phyloP scores from a whole-genome alignment of 1,140 invertebrate genomes.

The Riptortus pedestris region DNA sequence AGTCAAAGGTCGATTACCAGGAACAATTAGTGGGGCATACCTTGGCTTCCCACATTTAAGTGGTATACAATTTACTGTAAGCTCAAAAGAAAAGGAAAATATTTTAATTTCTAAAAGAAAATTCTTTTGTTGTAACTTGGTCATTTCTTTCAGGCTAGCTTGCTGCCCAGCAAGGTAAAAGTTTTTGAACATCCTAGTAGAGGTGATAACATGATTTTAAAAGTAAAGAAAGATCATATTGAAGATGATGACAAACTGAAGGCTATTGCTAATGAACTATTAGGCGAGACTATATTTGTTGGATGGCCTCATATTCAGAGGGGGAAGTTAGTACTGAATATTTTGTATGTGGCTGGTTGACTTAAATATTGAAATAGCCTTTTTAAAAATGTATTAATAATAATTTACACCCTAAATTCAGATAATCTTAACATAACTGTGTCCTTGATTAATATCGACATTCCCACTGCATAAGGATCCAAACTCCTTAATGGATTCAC shows the following conservation, averaged over 20 bases:
- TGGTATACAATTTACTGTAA: slow-evolving; percentile 65
- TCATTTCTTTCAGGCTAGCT: slow-evolving; percentile 42
- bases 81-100: slow-evolving; percentile 21
- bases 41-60: slow-evolving; percentile 85
- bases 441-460: no score
- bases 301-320: slow-evolving; percentile 82
- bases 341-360: not conserved
- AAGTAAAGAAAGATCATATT: slow-evolving; percentile 38
- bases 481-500: no score
- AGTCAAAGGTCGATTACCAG: slow-evolving; percentile 61
- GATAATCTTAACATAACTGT: no score
- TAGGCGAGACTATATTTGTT: slow-evolving; percentile 66
- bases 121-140: not conserved
- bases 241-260: slow-evolving; percentile 33
- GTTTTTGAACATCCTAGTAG: slow-evolving; percentile 77
- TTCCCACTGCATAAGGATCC: no score
- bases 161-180: slow-evolving; percentile 61
- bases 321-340: slow-evolving; percentile 35
- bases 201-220: slow-evolving; percentile 72
- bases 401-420: no score
- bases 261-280: slow-evolving; percentile 46
- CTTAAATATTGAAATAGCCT: no score
- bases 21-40: slow-evolving; percentile 61
- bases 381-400: no score
- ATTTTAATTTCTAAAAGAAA: slow-evolving; percentile 1